A percentile compares a stretch with the other conserved stretches of the same genome.
These are phyloP conservation scores for Eumacrocentrus americanus DNA, from an alignment of 2,888 invertebrate genomes.

Conservation along the genomic window DNA sequence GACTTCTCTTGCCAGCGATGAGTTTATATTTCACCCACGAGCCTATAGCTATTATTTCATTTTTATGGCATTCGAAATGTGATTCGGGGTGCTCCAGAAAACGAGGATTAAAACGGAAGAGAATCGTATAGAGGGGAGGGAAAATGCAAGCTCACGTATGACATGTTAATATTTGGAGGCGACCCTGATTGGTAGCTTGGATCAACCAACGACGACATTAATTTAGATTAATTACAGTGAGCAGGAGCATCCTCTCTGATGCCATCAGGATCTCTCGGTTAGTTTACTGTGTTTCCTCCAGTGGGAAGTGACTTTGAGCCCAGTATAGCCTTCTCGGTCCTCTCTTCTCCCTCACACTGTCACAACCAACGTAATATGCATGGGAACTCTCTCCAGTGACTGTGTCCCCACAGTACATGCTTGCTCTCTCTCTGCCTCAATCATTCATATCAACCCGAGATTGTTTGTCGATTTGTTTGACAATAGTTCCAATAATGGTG, in stretches of 20 bases:
- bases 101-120: not conserved
- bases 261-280: not conserved
- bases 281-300: slow-evolving; percentile 8
- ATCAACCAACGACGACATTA: slow-evolving; percentile 42
- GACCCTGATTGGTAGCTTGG: slow-evolving; percentile 36
- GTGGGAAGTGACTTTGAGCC: slow-evolving; percentile 20
- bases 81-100: not conserved
- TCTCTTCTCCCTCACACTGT: not conserved
- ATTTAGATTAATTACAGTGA: slow-evolving; percentile 50
- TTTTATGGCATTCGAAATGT: slow-evolving; percentile 8
- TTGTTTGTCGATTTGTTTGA: not conserved
- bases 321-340: not conserved
- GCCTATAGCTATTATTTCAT: slow-evolving; percentile 1
- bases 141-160: slow-evolving; percentile 4
- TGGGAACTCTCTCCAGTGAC: slow-evolving; percentile 5
- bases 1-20: not conserved
- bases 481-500: too few species aligned
- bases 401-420: not conserved
- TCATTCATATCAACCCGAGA: slow-evolving; percentile 2
- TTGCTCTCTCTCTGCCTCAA: not conserved
- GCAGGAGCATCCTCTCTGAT: not conserved
- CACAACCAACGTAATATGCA: slow-evolving; percentile 16
- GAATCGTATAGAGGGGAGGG: not conserved
- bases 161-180: slow-evolving; percentile 35
- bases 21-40: slow-evolving; percentile 7